These are phyloP conservation scores for Aquatica leii DNA, from an alignment of 2,888 invertebrate genomes.

Conservation along the genomic window DNA sequence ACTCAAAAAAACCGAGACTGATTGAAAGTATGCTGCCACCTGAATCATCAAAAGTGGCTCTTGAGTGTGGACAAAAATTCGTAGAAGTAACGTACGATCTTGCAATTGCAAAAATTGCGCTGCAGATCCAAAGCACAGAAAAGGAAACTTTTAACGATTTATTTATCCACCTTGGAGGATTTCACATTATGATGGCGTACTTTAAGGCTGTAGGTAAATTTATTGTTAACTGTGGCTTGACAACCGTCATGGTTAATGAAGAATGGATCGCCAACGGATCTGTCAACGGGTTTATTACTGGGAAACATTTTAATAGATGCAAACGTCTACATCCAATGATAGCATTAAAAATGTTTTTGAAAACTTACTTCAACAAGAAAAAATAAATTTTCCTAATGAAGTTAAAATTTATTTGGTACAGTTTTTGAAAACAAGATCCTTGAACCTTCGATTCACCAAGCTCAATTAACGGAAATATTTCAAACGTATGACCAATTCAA, in stretches of 20 bases:
- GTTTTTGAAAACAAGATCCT: too few species aligned
- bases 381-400: too few species aligned
- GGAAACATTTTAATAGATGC: constrained; percentile 49
- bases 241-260: constrained; percentile 39
- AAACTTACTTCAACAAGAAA: neutral
- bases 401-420: too few species aligned
- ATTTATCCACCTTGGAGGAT: constrained; percentile 51
- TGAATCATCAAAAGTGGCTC: constrained; percentile 39
- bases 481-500: too few species aligned
- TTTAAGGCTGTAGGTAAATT: constrained; percentile 47
- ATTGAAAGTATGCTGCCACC: constrained; percentile 31
- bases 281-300: constrained; percentile 40
- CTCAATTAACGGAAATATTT: too few species aligned
- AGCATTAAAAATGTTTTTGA: constrained; percentile 8
- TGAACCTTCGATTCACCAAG: too few species aligned
- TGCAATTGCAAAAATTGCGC: constrained; percentile 46
- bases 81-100: constrained; percentile 50
- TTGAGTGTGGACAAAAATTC: constrained; percentile 38
- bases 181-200: constrained; percentile 47
- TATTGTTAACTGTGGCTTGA: constrained; percentile 40
- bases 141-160: constrained; percentile 47
- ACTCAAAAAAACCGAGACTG: constrained; percentile 18
- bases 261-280: constrained; percentile 46
- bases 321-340: constrained; percentile 43
- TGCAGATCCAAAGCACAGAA: constrained; percentile 46